Evolutionary conservation across 2,797 vertebrate genomes (phyloP).

Genomic region (Danio choprae): DNA sequence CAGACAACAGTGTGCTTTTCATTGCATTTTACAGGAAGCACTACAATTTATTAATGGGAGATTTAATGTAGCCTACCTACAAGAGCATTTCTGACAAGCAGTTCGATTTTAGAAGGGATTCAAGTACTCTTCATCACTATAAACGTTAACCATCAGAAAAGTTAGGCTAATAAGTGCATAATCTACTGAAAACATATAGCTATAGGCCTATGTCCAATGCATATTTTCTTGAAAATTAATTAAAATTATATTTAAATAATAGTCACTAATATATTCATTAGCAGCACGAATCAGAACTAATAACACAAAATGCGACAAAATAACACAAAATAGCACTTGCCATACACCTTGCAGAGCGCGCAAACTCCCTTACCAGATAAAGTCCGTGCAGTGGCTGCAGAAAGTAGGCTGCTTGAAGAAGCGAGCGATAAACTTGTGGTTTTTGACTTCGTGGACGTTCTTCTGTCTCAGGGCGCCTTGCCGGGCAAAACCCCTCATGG

Average conservation of each 20-base stretch:
- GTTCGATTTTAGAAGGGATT: background rate
- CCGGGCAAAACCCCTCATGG: constrained; percentile 85
- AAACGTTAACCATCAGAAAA: too few relatives aligned
- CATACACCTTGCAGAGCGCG: background rate
- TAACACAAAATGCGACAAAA: too few relatives aligned
- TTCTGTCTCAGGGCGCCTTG: constrained; percentile 95
- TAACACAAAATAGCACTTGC: background rate
- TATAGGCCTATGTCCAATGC: too few relatives aligned
- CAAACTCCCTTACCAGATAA: constrained; percentile 87
- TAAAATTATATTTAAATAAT: background rate
- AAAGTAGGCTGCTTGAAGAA: constrained; percentile 97
- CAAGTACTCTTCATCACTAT: background rate
- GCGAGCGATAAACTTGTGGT: constrained; percentile 93
- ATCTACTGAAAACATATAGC: background rate
- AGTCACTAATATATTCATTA: background rate
- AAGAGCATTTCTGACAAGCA: background rate
- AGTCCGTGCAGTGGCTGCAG: constrained; percentile 98
- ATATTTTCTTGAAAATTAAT: too few relatives aligned
- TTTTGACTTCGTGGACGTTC: constrained; percentile 94
- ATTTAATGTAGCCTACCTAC: background rate
- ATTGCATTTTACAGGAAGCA: background rate
- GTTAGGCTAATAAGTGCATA: background rate
- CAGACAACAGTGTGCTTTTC: background rate
- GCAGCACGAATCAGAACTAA: background rate
- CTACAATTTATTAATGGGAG: background rate